Conservation (phyloP, 1,140 invertebrate species). For the Ylistrum balloti region DNA sequence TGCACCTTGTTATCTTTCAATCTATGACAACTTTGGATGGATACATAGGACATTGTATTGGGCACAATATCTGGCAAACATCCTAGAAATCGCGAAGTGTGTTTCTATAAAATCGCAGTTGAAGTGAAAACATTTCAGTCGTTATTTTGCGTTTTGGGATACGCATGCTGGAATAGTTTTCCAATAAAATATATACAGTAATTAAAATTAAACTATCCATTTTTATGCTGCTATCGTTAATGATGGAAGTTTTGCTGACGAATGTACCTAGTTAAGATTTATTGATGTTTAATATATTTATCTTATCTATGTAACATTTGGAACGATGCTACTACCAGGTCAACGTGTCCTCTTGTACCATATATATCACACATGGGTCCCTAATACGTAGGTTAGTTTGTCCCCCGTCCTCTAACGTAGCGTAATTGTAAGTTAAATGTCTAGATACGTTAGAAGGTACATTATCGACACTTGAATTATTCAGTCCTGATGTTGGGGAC, state of each 20-base stretch:
- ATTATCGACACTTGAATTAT: neutral
- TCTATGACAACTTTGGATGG: neutral
- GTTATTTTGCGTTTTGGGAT: too few species aligned
- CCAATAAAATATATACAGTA: too few species aligned
- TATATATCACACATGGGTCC: neutral
- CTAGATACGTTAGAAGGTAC: neutral
- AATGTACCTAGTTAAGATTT: too few species aligned
- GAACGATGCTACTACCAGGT: neutral
- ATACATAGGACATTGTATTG: neutral
- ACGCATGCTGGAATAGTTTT: too few species aligned
- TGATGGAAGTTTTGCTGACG: too few species aligned
- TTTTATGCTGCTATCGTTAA: too few species aligned
- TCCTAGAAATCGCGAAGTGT: neutral
- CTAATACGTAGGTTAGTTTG: neutral
- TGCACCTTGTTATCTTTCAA: neutral
- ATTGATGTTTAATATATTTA: too few species aligned
- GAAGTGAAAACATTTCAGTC: too few species aligned
- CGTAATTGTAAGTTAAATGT: slow-evolving; percentile 10
- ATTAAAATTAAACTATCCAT: too few species aligned
- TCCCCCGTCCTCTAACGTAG: neutral
- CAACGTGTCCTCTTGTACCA: neutral
- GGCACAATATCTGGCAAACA: neutral
- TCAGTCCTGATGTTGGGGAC: neutral
- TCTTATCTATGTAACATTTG: too few species aligned
- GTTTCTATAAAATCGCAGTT: too few species aligned